phyloP scores from a whole-genome alignment of 1,140 invertebrate genomes.

The Heliconius hermathena region DNA sequence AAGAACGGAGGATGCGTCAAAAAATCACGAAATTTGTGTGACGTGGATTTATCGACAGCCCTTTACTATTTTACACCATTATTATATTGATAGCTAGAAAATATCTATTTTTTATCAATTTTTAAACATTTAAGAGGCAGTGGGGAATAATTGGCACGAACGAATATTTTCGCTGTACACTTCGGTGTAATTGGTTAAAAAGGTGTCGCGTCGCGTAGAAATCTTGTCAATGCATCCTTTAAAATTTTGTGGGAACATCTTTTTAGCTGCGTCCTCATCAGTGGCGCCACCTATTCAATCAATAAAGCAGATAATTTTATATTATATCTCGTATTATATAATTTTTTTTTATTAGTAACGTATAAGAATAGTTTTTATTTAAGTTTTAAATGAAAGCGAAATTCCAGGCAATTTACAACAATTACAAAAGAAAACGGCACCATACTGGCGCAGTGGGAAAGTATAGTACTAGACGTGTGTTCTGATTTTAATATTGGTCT shows the following conservation, averaged over 20 bases:
- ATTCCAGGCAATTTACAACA: no score
- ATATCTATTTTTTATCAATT: no score
- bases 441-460: no score
- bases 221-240: constrained; percentile 78
- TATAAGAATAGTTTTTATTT: no score
- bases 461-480: no score
- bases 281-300: constrained; percentile 62
- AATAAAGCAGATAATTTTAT: not conserved
- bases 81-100: not conserved
- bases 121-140: constrained; percentile 34
- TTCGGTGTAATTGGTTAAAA: constrained; percentile 65
- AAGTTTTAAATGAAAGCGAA: no score
- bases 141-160: constrained; percentile 75
- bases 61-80: not conserved
- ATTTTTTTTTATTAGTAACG: no score
- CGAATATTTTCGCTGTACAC: constrained; percentile 78
- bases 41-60: not conserved
- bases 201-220: constrained; percentile 56
- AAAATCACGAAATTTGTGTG: no score
- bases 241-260: constrained; percentile 73
- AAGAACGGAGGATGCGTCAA: no score
- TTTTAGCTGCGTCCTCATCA: constrained; percentile 46
- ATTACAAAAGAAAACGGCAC: no score
- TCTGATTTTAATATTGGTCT: no score
- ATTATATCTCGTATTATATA: no score